Base-by-base conservation (phyloP, 2,797 vertebrate genomes). In the Xiphorhynchus erythropygius region DNA sequence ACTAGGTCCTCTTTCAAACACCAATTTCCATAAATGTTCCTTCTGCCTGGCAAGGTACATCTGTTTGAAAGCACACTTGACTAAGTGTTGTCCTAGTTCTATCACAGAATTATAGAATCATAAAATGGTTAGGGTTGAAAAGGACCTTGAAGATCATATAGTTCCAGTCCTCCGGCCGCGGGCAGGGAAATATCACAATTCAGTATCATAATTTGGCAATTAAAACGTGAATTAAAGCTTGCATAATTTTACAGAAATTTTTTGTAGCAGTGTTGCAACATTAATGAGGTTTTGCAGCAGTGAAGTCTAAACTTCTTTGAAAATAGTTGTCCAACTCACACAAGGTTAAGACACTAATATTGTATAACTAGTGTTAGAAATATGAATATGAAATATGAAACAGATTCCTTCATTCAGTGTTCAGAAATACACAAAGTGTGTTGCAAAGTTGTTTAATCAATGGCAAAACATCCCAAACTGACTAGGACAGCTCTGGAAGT, bases 11-110 rank as follows among this genome's bases (percentile, higher is more conserved):
- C 55, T 90, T 94, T 94, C 68, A 90, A 84, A 78, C 49, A 70
- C n/a, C 37, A 59, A 67, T 84, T 86, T 92, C 94, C 86, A 93
- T 79, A 91, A 94, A 82, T 28, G 44, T 84, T 95, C 52, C 44
- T 70, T 82, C 83, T 79, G 82, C 68, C 79, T 97, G 89, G 94
- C 52, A 96, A 91, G 65, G 62, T 89, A 70, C 81, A 82, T 93
- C 67, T 89, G 67, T 95, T 87, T 89, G 77, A 84, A 94, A 39
- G 70, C 80, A 88, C 77, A 68, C 80, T 93, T 90, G 74, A 69
- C 70, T 90, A 94, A 93, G 74, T 63, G 86, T 33, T 90, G 76
- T 73, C 86, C 93, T 86, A 91, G 60, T 89, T 93, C 37, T 73
- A 62, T 52, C 74, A n/a, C 7, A 90, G 52, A 44, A 67, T 10